These are phyloP conservation scores for Drosophila seclusa DNA, from an alignment of 2,888 invertebrate species.

Conservation along the genomic window DNA sequence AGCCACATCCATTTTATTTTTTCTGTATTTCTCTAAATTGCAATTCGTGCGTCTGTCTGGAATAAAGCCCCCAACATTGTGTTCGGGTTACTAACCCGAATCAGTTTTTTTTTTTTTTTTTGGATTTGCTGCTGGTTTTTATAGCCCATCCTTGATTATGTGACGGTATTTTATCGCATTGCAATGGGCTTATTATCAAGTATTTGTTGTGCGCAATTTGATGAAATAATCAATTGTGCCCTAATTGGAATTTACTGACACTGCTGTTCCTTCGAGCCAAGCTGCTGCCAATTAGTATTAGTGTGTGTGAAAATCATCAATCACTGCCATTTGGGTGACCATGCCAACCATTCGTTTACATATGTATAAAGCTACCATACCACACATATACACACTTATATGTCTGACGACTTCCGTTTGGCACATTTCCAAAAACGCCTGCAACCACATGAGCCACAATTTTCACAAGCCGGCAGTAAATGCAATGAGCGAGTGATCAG, in stretches of 20 bases:
- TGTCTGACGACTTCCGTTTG: slow-evolving; percentile 56
- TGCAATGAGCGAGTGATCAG: slow-evolving; percentile 25
- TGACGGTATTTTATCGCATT: slow-evolving; percentile 59
- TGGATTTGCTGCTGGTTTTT: slow-evolving; percentile 52
- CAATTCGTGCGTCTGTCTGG: slow-evolving; percentile 46
- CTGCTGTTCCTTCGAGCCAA: slow-evolving; percentile 7
- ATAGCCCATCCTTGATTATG: slow-evolving; percentile 62
- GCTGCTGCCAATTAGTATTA: slow-evolving; percentile 28
- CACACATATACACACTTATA: neutral
- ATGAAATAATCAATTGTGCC: slow-evolving; percentile 43
- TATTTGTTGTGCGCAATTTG: slow-evolving; percentile 23
- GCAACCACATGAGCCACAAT: slow-evolving; percentile 54
- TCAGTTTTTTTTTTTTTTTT: neutral
- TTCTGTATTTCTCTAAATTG: slow-evolving; percentile 67
- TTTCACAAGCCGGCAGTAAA: slow-evolving; percentile 36
- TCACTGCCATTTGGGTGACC: slow-evolving; percentile 26
- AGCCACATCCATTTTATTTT: slow-evolving; percentile 68
- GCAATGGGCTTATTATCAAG: slow-evolving; percentile 66
- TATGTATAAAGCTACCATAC: neutral
- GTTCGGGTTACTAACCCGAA: neutral
- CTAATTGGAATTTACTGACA: slow-evolving; percentile 46
- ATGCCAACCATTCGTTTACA: slow-evolving; percentile 20
- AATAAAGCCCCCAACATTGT: slow-evolving; percentile 10
- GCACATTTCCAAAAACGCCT: slow-evolving; percentile 65
- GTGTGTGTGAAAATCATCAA: slow-evolving; percentile 37